Evolutionary conservation across 2,797 vertebrate genomes (phyloP).

Genomic region (Avahi laniger): DNA sequence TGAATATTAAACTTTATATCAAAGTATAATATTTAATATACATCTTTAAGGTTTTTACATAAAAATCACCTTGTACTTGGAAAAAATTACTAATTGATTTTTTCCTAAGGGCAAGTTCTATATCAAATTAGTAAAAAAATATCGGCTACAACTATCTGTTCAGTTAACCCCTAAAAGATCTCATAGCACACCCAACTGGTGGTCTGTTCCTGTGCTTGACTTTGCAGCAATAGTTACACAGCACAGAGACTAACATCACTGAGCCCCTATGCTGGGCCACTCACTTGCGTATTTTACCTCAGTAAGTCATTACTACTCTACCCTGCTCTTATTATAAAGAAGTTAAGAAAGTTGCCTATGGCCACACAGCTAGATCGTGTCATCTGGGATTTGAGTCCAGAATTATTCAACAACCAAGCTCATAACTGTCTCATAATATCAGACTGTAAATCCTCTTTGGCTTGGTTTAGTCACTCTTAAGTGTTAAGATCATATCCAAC

Average conservation of each 20-base stretch:
- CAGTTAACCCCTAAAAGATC: neutral
- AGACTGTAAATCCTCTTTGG: neutral
- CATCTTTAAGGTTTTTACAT: neutral
- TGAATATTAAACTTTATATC: neutral
- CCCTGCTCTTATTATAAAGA: neutral
- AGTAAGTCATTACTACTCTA: neutral
- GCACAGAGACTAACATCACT: neutral
- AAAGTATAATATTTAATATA: constrained; percentile 24
- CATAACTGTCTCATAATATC: neutral
- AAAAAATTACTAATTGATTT: neutral
- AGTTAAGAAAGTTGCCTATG: neutral
- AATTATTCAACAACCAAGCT: neutral
- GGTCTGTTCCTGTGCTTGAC: neutral
- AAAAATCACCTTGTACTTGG: neutral
- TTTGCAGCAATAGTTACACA: neutral
- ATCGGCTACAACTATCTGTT: neutral
- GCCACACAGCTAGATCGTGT: neutral
- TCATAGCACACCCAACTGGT: neutral
- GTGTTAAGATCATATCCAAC: neutral
- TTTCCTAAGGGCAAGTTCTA: constrained; percentile 1
- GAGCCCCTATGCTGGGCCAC: neutral
- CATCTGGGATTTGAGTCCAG: neutral
- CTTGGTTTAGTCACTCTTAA: neutral
- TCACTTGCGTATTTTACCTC: neutral
- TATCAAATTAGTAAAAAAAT: neutral